A percentile compares a stretch with the other conserved stretches of the same genome.
Conservation (phyloP, 2,797 vertebrate species). For the Catamblyrhynchus diadema region DNA sequence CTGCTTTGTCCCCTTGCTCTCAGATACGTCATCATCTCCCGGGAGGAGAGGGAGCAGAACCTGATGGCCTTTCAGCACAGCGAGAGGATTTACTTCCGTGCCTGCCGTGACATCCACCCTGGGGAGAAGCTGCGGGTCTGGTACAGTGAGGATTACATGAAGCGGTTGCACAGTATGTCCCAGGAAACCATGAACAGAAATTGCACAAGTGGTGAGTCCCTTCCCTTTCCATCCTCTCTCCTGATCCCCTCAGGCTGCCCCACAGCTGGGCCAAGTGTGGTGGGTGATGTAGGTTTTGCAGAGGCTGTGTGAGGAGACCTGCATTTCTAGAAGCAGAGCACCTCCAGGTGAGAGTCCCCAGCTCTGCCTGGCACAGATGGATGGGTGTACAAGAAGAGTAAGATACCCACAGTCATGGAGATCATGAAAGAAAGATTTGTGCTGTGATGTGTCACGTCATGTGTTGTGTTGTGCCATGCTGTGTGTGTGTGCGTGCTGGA, state of each 20-base stretch:
- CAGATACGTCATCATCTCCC: constrained; percentile 90
- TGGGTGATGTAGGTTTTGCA: neutral
- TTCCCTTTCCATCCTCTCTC: neutral
- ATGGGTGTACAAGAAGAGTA: neutral
- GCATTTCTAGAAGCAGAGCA: neutral
- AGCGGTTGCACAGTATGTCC: constrained; percentile 85
- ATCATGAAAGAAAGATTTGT: neutral
- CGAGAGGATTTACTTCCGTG: constrained; percentile 89
- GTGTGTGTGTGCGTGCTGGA: neutral
- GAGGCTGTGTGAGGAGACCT: neutral
- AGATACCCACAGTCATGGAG: neutral
- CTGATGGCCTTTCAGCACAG: constrained; percentile 90
- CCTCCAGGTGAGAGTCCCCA: neutral
- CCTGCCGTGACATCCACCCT: constrained; percentile 79
- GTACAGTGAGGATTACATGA: constrained; percentile 93
- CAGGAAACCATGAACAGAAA: constrained; percentile 86
- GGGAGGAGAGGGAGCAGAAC: constrained; percentile 89
- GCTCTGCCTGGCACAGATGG: neutral
- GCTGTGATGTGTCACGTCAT: neutral
- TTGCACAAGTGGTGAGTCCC: constrained; percentile 84
- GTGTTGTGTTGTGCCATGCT: neutral
- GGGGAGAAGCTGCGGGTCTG: constrained; percentile 90
- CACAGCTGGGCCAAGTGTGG: neutral
- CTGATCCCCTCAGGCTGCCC: neutral
- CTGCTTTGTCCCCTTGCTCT: neutral